Evolutionary conservation across 2,113 vertebrate species (phyloP).

Genomic region (Cyprinodon variegatus): DNA sequence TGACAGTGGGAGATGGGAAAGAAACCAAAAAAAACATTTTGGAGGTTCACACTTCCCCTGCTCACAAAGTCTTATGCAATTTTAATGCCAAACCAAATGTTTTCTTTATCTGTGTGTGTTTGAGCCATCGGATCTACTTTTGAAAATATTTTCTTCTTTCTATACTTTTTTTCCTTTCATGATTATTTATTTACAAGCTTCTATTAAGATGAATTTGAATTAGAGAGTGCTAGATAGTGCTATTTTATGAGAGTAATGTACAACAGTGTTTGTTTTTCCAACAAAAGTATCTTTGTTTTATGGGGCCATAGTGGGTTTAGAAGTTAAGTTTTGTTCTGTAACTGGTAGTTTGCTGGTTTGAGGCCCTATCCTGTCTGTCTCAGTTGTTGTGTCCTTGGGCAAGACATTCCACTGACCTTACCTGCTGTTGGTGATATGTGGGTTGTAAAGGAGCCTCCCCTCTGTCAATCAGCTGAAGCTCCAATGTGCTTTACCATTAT

Average conservation of each 20-base stretch:
- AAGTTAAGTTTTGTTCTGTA: too few relatives aligned
- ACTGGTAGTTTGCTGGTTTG: too few relatives aligned
- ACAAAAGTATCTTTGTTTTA: neutral
- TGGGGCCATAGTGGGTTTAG: too few relatives aligned
- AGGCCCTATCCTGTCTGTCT: too few relatives aligned
- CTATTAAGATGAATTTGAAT: neutral
- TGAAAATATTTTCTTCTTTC: neutral
- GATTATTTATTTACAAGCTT: neutral
- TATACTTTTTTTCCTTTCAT: neutral
- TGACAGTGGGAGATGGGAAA: slow-evolving; percentile 25
- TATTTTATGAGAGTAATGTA: neutral
- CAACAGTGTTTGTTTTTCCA: neutral
- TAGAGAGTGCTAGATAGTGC: neutral
- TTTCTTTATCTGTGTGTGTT: neutral
- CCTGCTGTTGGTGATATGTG: too few relatives aligned
- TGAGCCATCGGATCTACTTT: neutral
- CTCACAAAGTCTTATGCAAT: neutral
- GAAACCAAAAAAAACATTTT: slow-evolving; percentile 6
- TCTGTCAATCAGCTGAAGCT: too few relatives aligned
- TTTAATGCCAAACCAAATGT: neutral
- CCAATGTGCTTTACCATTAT: too few relatives aligned
- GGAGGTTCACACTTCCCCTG: slow-evolving; percentile 13
- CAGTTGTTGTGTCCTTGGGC: too few relatives aligned
- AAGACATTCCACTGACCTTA: too few relatives aligned
- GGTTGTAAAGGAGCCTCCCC: too few relatives aligned